A percentile compares a stretch with the other conserved stretches of the same genome.
These are phyloP conservation scores for Micoletzkya japonica DNA, from an alignment of 2,888 invertebrate species.

Conservation along the genomic window DNA sequence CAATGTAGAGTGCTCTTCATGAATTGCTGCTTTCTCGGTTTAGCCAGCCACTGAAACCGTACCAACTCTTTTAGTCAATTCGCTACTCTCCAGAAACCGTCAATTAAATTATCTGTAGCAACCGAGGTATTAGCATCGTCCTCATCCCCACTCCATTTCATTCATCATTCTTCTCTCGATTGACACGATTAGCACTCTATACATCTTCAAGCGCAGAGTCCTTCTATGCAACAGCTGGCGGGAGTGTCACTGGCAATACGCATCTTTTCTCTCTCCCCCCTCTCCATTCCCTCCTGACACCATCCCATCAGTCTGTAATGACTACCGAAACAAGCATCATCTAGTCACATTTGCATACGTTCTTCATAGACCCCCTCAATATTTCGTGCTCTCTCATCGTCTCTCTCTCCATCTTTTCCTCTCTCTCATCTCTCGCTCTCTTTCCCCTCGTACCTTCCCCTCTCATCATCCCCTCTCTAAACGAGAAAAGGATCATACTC, in stretches of 20 bases:
- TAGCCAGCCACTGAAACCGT: no score
- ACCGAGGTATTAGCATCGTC: no score
- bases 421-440: background rate
- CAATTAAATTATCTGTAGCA: no score
- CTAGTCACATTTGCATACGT: constrained; percentile 28
- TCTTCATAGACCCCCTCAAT: background rate
- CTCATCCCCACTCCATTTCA: background rate
- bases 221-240: constrained; percentile 7
- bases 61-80: no score
- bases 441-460: constrained; percentile 1
- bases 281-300: background rate
- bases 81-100: no score
- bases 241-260: background rate
- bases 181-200: background rate
- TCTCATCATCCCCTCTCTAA: constrained; percentile 4
- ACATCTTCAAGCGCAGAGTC: background rate
- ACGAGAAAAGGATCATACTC: background rate
- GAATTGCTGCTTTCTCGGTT: no score
- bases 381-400: constrained; percentile 8
- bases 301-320: constrained; percentile 6
- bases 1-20: no score
- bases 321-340: constrained; percentile 26
- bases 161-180: background rate
- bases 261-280: background rate
- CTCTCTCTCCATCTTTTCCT: constrained; percentile 8